Conservation (phyloP, 2,797 vertebrate species). For the Miichthys miiuy region DNA sequence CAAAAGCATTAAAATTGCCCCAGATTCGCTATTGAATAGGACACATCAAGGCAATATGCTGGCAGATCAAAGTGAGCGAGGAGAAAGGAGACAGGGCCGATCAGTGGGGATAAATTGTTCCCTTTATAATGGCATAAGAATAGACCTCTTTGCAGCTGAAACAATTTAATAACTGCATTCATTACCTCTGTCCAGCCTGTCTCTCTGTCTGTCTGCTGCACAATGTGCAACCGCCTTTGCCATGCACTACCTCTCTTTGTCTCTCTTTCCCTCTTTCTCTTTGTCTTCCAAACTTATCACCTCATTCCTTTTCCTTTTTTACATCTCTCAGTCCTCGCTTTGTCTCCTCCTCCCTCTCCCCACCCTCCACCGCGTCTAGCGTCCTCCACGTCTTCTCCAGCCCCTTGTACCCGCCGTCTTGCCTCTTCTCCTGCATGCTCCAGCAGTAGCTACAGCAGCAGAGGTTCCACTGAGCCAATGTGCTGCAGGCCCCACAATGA, state of each 20-base stretch:
- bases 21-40: constrained; percentile 99
- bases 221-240: constrained; percentile 73
- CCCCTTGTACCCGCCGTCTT: constrained; percentile 30
- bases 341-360: constrained; percentile 25
- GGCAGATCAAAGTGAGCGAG: constrained; percentile 99
- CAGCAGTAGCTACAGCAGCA: constrained; percentile 85
- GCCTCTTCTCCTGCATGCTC: constrained; percentile 37
- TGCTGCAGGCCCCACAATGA: constrained; percentile 92
- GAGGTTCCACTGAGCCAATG: constrained; percentile 91
- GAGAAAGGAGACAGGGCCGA: constrained; percentile 95
- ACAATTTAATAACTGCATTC: constrained; percentile 99
- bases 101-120: constrained; percentile 99
- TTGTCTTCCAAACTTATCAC: constrained; percentile 80
- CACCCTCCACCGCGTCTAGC: constrained; percentile 21
- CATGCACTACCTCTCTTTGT: constrained; percentile 73
- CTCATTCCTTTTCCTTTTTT: constrained; percentile 59
- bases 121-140: constrained; percentile 99
- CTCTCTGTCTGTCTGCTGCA: constrained; percentile 79
- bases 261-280: constrained; percentile 84
- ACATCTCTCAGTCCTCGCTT: constrained; percentile 43
- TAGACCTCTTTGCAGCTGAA: constrained; percentile 98
- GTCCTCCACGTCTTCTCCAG: constrained; percentile 51
- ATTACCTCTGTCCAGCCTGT: constrained; percentile 94
- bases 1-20: constrained; percentile 99
- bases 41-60: constrained; percentile 99